Conservation (phyloP, 2,888 invertebrate genomes). For the Caenorhabditis sp. region DNA sequence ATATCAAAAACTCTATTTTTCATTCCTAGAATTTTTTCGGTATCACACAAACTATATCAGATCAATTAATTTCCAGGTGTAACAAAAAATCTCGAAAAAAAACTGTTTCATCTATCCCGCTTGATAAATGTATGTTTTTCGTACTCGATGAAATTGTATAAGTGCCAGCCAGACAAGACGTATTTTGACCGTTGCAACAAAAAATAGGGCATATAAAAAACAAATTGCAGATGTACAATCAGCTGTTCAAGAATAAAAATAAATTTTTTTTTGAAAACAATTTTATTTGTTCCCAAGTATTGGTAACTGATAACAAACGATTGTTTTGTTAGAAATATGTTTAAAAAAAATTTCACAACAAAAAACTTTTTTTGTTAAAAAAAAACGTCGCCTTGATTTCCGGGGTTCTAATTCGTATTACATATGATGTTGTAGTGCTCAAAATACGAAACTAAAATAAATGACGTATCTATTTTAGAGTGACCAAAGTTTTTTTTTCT, state of each 20-base stretch:
- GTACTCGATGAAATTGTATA: background rate
- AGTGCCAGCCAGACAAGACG: no score
- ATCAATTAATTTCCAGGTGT: background rate
- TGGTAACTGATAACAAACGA: no score
- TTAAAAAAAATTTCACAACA: no score
- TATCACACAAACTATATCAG: background rate
- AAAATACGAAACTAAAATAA: background rate
- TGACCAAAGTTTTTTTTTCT: background rate
- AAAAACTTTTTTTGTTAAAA: no score
- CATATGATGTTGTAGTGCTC: background rate
- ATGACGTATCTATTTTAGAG: background rate
- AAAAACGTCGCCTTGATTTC: no score
- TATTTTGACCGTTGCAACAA: no score
- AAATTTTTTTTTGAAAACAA: no score
- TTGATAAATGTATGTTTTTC: background rate
- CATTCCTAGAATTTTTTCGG: background rate
- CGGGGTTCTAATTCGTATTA: background rate
- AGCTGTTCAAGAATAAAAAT: no score
- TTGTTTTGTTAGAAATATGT: no score
- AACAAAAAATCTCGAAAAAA: background rate
- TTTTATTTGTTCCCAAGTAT: no score
- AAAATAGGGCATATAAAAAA: no score
- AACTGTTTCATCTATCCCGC: background rate
- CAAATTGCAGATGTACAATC: no score
- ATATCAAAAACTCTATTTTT: background rate